phyloP scores from a whole-genome alignment of 1,140 invertebrate species.

The Anastrepha obliqua region DNA sequence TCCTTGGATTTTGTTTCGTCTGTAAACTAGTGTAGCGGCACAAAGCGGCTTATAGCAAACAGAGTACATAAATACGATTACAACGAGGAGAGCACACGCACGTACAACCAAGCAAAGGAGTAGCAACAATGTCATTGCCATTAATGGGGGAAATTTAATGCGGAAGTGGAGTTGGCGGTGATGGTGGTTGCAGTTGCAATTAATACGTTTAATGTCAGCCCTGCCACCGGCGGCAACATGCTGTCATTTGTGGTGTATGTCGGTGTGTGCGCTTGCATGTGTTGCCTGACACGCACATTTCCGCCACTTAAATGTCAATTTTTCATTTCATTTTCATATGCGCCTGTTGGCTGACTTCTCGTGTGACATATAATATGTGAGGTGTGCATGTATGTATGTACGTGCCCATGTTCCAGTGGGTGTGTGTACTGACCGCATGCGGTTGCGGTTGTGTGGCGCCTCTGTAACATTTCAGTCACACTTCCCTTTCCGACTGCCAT shows the following conservation, averaged over 20 bases:
- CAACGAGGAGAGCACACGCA: background rate
- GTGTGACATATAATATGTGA: background rate
- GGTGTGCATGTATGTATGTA: background rate
- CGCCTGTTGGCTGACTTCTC: background rate
- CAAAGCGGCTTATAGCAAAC: background rate
- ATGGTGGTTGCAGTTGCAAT: background rate
- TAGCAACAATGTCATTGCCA: conserved; percentile 14
- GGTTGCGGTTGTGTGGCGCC: conserved; percentile 40
- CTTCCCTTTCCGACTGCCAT: background rate
- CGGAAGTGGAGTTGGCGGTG: background rate
- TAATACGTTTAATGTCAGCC: conserved; percentile 44
- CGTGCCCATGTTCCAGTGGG: background rate
- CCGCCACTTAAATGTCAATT: conserved; percentile 50
- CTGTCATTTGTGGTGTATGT: background rate
- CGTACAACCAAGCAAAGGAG: background rate
- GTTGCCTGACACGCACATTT: conserved; percentile 12
- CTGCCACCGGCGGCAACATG: background rate
- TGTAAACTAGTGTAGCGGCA: too few relatives aligned
- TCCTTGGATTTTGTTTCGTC: too few relatives aligned
- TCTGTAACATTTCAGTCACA: background rate
- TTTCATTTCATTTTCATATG: conserved; percentile 48
- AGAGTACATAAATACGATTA: conserved; percentile 10
- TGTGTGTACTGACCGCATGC: conserved; percentile 38
- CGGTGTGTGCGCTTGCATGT: background rate
- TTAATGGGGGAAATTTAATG: background rate